Evolutionary conservation across 2,888 invertebrate genomes (phyloP).

Genomic region (Heliconius cydno): DNA sequence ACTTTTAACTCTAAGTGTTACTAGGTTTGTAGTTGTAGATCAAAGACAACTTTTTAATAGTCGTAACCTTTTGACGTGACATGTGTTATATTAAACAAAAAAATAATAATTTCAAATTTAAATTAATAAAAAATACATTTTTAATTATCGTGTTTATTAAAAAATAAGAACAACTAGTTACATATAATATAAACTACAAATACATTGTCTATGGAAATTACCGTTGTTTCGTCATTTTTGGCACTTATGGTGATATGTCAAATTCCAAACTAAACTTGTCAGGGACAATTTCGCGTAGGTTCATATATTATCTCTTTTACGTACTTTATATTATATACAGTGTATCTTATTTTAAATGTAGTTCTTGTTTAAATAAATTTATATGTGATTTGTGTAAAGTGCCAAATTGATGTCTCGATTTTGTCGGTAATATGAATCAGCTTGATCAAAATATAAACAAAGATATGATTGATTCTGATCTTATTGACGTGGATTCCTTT

Average conservation of each 20-base stretch:
- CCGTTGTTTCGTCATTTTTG: constrained; percentile 70
- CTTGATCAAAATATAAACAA: constrained; percentile 82
- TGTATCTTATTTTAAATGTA: constrained; percentile 71
- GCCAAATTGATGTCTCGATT: constrained; percentile 80
- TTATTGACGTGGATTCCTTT: constrained; percentile 83
- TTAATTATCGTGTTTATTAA: not conserved
- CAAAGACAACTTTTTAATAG: constrained; percentile 34
- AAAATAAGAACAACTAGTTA: not conserved
- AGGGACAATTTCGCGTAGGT: constrained; percentile 73
- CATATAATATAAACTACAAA: not conserved
- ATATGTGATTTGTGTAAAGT: constrained; percentile 73
- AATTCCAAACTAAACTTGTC: constrained; percentile 78
- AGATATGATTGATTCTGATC: constrained; percentile 81
- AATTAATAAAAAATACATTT: not conserved
- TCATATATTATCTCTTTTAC: constrained; percentile 66
- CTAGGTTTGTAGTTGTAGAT: constrained; percentile 30
- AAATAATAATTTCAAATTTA: not conserved
- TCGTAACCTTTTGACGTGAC: not conserved
- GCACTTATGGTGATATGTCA: constrained; percentile 72
- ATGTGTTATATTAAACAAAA: too few relatives aligned
- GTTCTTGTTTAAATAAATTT: constrained; percentile 68
- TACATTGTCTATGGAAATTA: constrained; percentile 62
- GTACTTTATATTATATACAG: constrained; percentile 67
- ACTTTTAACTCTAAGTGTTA: constrained; percentile 45
- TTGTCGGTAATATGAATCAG: constrained; percentile 75